Evolutionary conservation across 2,797 vertebrate species (phyloP).

Genomic region (Artibeus jamaicensis): DNA sequence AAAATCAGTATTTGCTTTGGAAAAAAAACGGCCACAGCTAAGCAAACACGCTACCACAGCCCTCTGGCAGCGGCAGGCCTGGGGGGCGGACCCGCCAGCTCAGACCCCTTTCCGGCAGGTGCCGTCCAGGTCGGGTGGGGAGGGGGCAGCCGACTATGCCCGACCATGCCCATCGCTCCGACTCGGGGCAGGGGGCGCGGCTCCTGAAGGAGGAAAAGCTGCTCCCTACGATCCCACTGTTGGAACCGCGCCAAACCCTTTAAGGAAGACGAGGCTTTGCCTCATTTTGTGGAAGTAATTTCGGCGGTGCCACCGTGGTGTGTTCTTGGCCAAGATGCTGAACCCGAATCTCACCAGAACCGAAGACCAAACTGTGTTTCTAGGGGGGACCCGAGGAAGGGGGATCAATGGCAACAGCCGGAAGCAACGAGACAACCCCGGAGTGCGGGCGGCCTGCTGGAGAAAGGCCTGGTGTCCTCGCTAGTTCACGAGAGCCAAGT

Average conservation of each 20-base stretch:
- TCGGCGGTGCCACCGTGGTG: fast-evolving
- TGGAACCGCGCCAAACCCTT: not conserved
- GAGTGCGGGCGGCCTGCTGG: not conserved
- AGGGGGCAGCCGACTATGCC: not conserved
- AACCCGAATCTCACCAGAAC: not conserved
- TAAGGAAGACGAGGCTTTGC: not conserved
- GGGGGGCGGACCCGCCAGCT: not conserved
- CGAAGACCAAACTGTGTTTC: not conserved
- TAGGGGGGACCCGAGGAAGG: not conserved
- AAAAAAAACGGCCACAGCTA: not conserved
- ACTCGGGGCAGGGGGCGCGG: not conserved
- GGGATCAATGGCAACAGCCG: not conserved
- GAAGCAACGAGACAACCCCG: not conserved
- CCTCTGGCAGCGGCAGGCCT: not conserved
- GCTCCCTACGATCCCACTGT: not conserved
- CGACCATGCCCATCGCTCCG: not conserved
- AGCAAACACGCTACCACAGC: not conserved
- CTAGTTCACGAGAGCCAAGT: not conserved
- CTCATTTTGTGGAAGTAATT: not conserved
- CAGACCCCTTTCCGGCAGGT: not conserved
- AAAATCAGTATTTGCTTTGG: not conserved
- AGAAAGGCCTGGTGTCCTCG: not conserved
- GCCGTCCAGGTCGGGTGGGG: not conserved
- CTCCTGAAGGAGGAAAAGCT: not conserved
- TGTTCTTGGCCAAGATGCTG: not conserved